Conservation (phyloP, 1,140 invertebrate species). For the Lethocerus indicus region DNA sequence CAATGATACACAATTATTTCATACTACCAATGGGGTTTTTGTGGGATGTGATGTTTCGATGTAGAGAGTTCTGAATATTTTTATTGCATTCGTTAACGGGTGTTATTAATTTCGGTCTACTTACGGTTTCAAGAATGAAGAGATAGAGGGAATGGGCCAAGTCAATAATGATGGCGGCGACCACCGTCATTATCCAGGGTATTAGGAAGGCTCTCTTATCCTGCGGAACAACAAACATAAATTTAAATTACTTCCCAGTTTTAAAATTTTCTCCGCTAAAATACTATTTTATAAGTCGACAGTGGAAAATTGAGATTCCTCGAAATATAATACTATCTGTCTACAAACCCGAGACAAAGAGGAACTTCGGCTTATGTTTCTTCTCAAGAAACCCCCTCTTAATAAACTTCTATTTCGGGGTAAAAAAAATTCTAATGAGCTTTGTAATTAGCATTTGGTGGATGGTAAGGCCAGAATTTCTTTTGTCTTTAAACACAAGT, state of each 20-base stretch:
- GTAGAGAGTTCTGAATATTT: too few relatives aligned
- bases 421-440: too few relatives aligned
- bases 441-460: too few relatives aligned
- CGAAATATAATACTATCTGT: neutral
- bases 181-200: slow-evolving; percentile 27
- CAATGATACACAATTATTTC: too few relatives aligned
- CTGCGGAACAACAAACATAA: slow-evolving; percentile 24
- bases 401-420: too few relatives aligned
- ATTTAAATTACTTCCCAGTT: too few relatives aligned
- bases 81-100: neutral
- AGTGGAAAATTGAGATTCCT: neutral
- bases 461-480: too few relatives aligned
- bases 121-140: slow-evolving; percentile 23
- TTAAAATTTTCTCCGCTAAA: neutral
- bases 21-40: too few relatives aligned
- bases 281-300: neutral
- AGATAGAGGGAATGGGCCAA: slow-evolving; percentile 25
- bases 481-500: too few relatives aligned
- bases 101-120: neutral
- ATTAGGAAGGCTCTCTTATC: slow-evolving; percentile 26
- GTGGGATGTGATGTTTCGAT: too few relatives aligned
- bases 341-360: neutral
- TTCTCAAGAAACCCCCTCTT: neutral
- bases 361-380: neutral
- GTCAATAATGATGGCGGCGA: slow-evolving; percentile 24